Evolutionary conservation across 2,797 vertebrate genomes (phyloP), one percentile per base, ranked within the genome.

Genomic region (Sylvilagus floridanus): DNA sequence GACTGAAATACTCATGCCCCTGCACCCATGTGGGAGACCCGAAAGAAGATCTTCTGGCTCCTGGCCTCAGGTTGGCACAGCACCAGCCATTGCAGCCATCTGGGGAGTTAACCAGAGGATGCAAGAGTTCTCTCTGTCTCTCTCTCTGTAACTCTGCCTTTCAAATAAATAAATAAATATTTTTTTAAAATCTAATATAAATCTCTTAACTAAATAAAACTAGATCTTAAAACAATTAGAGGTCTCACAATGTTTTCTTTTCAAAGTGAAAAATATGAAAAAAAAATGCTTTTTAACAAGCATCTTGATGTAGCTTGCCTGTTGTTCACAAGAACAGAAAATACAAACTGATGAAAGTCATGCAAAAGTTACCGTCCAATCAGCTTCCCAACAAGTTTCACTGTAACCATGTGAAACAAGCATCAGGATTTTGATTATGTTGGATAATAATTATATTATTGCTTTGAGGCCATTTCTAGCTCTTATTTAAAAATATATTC

Each of bases 401-500:
- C 50, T 82, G 10, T 69, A 73, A 37, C 62, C 14, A 4, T 63
- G 7, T 90, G 22, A 92, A 71, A 77, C 2, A 92, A 84, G 50
- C 13, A 62, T 57, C 26, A 81, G 52, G 66, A 78, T 21, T 85
- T 83, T 87, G 13, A 82, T 57, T 73, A 68, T 65, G 60, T 68
- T 54, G 87, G 22, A 88, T 65, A 32, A n/a, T 68, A 26, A 66
- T 54, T 52, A n/a, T 68, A 13, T 81, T 89, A 87, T 75, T 85
- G 72, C 73, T 75, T 89, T 69, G 21, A 14, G 21, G 69, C 37
- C 42, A 47, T 68, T 50, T 32, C 60, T 78, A 24, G 30, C 7
- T 77, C 62, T 77, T 92, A 87, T 79, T 95, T 86, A 22, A 71
- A 94, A 88, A 84, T 47, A 91, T 30, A 0, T 50, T 94, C 88